A percentile compares a stretch with the other conserved stretches of the same genome.
Conservation (phyloP, 2,888 invertebrate species). For the Isoperla grammatica region DNA sequence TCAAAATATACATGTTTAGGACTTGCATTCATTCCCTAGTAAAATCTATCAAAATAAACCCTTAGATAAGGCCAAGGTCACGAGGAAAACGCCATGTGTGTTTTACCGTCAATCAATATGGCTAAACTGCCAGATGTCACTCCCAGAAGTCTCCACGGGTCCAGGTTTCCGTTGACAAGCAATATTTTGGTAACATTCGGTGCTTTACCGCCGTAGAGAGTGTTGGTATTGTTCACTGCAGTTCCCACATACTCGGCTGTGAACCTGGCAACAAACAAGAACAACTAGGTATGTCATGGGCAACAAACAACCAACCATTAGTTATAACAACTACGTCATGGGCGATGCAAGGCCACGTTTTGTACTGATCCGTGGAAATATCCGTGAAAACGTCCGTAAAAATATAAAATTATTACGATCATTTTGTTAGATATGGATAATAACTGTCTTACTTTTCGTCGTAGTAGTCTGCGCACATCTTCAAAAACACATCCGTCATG, state of each 20-base stretch:
- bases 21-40: no score
- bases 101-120: constrained; percentile 7
- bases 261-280: constrained; percentile 33
- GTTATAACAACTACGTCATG: no score
- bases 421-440: no score
- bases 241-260: constrained; percentile 39
- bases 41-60: no score
- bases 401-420: not conserved
- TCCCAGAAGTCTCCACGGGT: constrained; percentile 54
- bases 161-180: constrained; percentile 53
- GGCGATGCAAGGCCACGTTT: no score
- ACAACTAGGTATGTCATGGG: no score
- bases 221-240: constrained; percentile 46
- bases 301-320: no score
- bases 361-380: no score
- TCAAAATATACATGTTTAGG: no score
- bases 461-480: constrained; percentile 44
- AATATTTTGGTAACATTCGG: constrained; percentile 51
- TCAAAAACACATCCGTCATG: constrained; percentile 47
- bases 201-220: constrained; percentile 46
- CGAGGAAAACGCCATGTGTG: no score
- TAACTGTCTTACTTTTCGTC: constrained; percentile 40
- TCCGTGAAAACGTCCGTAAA: not conserved
- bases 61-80: no score
- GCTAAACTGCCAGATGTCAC: constrained; percentile 23